Base-by-base conservation (phyloP, 2,888 invertebrate genomes). In the Aquatica leii region DNA sequence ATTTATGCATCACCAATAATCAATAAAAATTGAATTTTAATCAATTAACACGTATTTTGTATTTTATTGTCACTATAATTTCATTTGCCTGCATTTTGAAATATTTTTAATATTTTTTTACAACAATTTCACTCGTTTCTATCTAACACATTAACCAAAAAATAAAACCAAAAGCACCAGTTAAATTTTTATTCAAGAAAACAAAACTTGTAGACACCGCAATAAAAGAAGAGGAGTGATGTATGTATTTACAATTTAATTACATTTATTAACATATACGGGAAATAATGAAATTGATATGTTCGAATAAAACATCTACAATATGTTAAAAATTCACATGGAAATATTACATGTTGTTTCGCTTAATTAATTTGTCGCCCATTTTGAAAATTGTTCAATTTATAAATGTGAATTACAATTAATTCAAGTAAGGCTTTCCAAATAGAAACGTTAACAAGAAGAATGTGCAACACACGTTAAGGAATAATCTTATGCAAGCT, bases 291-390 rank as follows among this genome's bases (percentile, higher is more conserved):
- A 70, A 74, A 64, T 70, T 79, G 79, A 79, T 79, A 79, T 79
- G 79, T 79, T 77, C 77, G 73, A 76, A 78, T 78, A 68, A 78
- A 79, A 78, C 77, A 77, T 73, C 78, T 77, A 64, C 59, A 34
- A n/a, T 59, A 79, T 77, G 75, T 75, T 76, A 76, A 77, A 78
- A 74, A 73, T 74, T 73, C 72, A 77, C 74, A 75, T 75, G 72
- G 73, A 76, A 77, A 75, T 71, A 51, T 63, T 41, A 50, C 24
- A 56, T 40, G 37, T 56, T 59, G 55, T 59, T 49, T 59, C 35
- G 34, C 49, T 54, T 20, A 50, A 59, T 18, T 59, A 37, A 12
- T 14, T 43, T 15, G 6, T 15, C 14, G 41, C 41, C 46, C 24
- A 51, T 59, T 52, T 52, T 18, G 43, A 52, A 59, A 52, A 37